Percentiles rank a stretch among this genome's conserved stretches.
phyloP scores from a whole-genome alignment of 1,140 invertebrate species.

The Whitmania pigra region DNA sequence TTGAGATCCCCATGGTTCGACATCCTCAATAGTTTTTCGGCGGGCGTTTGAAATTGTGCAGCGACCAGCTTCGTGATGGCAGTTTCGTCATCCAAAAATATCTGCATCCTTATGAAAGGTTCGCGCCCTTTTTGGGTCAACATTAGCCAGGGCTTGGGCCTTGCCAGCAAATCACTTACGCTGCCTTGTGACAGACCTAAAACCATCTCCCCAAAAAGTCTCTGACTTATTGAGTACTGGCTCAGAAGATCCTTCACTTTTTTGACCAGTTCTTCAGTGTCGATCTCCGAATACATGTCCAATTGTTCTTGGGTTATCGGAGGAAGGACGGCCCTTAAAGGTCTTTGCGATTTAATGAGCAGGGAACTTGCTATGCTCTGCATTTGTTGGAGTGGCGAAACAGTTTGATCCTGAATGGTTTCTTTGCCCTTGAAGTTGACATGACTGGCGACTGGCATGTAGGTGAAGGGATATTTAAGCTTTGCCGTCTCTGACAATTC shows the following conservation, averaged over 20 bases:
- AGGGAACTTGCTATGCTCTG: conserved; percentile 92
- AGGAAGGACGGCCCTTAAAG: conserved; percentile 83
- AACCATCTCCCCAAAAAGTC: conserved; percentile 92
- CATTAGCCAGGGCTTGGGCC: conserved; percentile 98
- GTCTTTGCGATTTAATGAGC: conserved; percentile 78
- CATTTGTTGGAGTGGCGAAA: conserved; percentile 83
- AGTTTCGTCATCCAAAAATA: conserved; percentile 91
- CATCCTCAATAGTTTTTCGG: conserved; percentile 57
- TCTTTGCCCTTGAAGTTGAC: background rate
- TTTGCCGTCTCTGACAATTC: conserved; percentile 28
- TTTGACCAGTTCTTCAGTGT: conserved; percentile 95
- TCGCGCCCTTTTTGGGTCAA: conserved; percentile 92
- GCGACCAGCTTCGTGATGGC: conserved; percentile 90
- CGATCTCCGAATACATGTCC: conserved; percentile 91
- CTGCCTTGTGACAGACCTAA: conserved; percentile 75
- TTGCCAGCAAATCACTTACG: conserved; percentile 89
- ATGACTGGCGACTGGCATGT: conserved; percentile 56
- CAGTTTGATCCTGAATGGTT: conserved; percentile 30
- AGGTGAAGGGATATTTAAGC: conserved; percentile 52
- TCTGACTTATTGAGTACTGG: conserved; percentile 95
- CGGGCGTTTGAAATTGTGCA: conserved; percentile 91
- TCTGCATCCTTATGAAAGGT: conserved; percentile 93
- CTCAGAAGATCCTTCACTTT: conserved; percentile 85
- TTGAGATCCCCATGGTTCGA: conserved; percentile 25
- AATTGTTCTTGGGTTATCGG: conserved; percentile 98